Percentiles rank a stretch among this genome's conserved stretches.
phyloP scores from a whole-genome alignment of 2,113 vertebrate genomes.

The Scalopus aquaticus region DNA sequence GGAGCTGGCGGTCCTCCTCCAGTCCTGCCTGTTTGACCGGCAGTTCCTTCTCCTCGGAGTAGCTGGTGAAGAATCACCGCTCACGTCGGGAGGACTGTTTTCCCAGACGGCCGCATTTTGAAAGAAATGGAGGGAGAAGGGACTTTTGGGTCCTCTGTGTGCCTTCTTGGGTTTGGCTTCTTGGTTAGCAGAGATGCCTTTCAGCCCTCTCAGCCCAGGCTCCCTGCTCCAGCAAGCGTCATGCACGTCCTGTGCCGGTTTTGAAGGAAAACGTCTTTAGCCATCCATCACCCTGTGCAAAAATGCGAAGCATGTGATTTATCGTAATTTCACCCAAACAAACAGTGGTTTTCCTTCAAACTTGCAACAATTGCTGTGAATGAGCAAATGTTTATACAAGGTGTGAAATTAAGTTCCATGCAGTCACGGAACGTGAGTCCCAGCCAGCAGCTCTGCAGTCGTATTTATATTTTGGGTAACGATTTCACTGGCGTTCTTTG shows the following conservation, averaged over 20 bases:
- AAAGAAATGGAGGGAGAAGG: neutral
- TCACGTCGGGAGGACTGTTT: neutral
- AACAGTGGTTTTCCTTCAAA: slow-evolving; percentile 64
- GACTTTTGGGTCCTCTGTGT: neutral
- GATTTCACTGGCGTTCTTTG: slow-evolving; percentile 18
- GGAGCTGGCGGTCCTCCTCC: neutral
- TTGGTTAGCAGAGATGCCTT: neutral
- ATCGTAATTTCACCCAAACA: slow-evolving; percentile 60
- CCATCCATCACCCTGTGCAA: slow-evolving; percentile 9
- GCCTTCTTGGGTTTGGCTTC: neutral
- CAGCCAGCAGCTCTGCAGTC: slow-evolving; percentile 53
- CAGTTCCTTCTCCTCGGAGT: neutral
- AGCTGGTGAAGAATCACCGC: neutral
- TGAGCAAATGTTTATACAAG: slow-evolving; percentile 64
- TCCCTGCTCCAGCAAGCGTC: neutral
- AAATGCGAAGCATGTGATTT: slow-evolving; percentile 15
- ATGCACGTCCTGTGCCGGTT: neutral
- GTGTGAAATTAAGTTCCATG: slow-evolving; percentile 70
- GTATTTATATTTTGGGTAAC: slow-evolving; percentile 47
- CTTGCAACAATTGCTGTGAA: slow-evolving; percentile 64
- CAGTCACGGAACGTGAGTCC: slow-evolving; percentile 32
- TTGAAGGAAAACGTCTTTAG: slow-evolving; percentile 33
- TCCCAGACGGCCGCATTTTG: neutral
- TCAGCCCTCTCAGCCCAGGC: neutral
- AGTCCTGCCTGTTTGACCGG: neutral